Evolutionary conservation across 2,888 invertebrate species (phyloP).

Genomic region (Helobdella robusta): DNA sequence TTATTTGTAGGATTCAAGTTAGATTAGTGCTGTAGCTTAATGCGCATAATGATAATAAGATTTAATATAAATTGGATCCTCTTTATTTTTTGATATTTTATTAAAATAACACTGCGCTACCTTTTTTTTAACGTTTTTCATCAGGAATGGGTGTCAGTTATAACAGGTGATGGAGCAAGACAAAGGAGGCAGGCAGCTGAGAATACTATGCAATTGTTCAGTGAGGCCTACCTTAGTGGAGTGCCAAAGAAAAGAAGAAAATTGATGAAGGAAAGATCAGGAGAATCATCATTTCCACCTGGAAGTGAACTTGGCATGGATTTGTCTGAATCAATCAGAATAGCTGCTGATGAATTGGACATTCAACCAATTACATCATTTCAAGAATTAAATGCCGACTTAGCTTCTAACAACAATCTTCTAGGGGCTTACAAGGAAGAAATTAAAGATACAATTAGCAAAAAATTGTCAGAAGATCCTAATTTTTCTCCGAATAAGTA

Average conservation of each 20-base stretch:
- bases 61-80: too few species aligned
- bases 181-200: constrained; percentile 59
- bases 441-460: constrained; percentile 51
- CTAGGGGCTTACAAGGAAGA: constrained; percentile 55
- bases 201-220: constrained; percentile 56
- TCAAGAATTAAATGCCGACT: constrained; percentile 53
- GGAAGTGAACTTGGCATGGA: constrained; percentile 38
- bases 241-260: constrained; percentile 81
- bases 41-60: too few species aligned
- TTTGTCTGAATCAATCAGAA: constrained; percentile 46
- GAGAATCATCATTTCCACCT: constrained; percentile 29
- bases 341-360: constrained; percentile 54
- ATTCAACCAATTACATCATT: constrained; percentile 51
- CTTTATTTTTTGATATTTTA: too few species aligned
- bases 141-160: constrained; percentile 75
- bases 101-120: too few species aligned
- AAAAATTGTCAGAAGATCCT: constrained; percentile 52
- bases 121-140: too few species aligned
- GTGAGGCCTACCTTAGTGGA: constrained; percentile 79
- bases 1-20: too few species aligned
- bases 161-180: constrained; percentile 66
- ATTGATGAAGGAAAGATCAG: neutral
- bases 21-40: too few species aligned
- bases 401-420: constrained; percentile 52
- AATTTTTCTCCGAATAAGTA: constrained; percentile 47